Conservation (phyloP, 2,797 vertebrate species). For the Alfaro cultratus region DNA sequence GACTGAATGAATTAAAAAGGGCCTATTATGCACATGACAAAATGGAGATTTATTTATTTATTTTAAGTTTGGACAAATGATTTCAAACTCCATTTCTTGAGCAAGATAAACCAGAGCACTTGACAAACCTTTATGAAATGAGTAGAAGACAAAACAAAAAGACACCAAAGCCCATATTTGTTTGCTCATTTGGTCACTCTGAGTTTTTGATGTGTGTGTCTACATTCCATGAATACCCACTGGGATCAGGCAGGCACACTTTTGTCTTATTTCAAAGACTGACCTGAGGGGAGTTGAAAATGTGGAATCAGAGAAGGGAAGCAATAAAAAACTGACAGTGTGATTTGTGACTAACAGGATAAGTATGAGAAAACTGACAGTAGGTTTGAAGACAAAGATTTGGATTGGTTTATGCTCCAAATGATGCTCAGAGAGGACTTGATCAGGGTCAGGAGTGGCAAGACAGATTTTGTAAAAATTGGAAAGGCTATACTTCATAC, state of each 20-base stretch:
- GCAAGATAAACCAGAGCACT: background rate
- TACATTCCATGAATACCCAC: conserved; percentile 14
- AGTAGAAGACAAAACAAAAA: conserved; percentile 1
- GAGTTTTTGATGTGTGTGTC: conserved; percentile 3
- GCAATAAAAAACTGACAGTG: conserved; percentile 54
- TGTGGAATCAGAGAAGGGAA: conserved; percentile 42
- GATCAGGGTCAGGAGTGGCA: conserved; percentile 50
- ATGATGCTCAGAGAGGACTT: conserved; percentile 37
- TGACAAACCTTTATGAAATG: conserved; percentile 1
- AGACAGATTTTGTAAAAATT: conserved; percentile 61
- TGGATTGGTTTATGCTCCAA: conserved; percentile 57
- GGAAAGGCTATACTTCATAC: conserved; percentile 65
- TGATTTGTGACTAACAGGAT: conserved; percentile 59
- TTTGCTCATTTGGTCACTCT: background rate
- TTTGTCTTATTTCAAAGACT: conserved; percentile 32
- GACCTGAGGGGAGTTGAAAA: conserved; percentile 32
- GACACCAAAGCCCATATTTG: background rate
- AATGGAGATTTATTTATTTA: background rate
- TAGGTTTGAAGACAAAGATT: conserved; percentile 50
- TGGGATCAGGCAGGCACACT: conserved; percentile 14
- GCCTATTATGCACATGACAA: background rate
- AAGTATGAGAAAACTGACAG: conserved; percentile 30
- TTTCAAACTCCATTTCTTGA: background rate
- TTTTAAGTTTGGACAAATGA: background rate
- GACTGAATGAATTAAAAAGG: background rate